Percentiles rank a stretch among this genome's conserved stretches.
Conservation (phyloP, 2,797 vertebrate species). For the Peromyscus melanophrys region DNA sequence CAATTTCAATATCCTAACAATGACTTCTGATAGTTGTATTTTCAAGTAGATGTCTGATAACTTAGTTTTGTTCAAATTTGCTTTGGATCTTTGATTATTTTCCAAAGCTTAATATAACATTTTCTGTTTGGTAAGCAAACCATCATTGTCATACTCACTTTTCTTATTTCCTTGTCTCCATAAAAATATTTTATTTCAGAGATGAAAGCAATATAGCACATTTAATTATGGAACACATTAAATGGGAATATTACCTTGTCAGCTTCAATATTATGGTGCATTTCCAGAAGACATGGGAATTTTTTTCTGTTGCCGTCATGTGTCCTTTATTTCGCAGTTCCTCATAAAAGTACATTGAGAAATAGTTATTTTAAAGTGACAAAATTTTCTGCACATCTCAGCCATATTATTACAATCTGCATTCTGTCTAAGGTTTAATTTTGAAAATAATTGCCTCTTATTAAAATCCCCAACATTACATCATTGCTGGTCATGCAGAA, state of each 20-base stretch:
- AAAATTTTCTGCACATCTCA: slow-evolving; percentile 81
- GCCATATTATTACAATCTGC: slow-evolving; percentile 83
- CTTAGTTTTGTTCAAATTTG: neutral
- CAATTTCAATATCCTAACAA: neutral
- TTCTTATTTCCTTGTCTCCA: neutral
- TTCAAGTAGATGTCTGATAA: neutral
- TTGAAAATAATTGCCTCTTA: slow-evolving; percentile 90
- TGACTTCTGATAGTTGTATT: neutral
- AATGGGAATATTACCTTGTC: slow-evolving; percentile 2
- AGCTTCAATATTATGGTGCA: neutral
- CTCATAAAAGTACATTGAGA: slow-evolving; percentile 56
- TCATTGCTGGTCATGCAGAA: slow-evolving; percentile 90
- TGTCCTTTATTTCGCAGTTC: slow-evolving; percentile 58
- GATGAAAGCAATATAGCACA: neutral
- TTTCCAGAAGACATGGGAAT: slow-evolving; percentile 36
- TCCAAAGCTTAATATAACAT: neutral
- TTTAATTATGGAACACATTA: slow-evolving; percentile 6
- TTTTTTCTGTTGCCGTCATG: neutral
- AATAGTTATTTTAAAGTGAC: slow-evolving; percentile 70
- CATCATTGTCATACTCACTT: neutral
- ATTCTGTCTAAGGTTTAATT: slow-evolving; percentile 90
- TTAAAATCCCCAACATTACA: slow-evolving; percentile 88
- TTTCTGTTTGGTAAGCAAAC: slow-evolving; percentile 12
- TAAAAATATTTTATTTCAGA: slow-evolving; percentile 39
- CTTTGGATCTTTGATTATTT: neutral